Conservation (phyloP, 2,113 vertebrate species). For the Menidia beryllina region DNA sequence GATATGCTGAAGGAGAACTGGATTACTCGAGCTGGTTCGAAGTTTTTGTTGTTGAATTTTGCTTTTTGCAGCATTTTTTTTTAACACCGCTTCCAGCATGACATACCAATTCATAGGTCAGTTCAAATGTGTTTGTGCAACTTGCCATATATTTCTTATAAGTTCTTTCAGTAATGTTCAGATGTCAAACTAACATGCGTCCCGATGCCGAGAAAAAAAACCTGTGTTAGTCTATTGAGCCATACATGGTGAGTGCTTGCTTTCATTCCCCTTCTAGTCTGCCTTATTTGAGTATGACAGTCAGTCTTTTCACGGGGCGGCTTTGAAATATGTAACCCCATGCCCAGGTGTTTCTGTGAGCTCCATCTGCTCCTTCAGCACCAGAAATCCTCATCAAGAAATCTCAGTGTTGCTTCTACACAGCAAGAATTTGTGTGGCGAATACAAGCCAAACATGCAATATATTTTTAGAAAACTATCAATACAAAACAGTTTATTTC, state of each 20-base stretch:
- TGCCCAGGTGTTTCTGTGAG: conserved; percentile 62
- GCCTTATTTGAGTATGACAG: conserved; percentile 17
- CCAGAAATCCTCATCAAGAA: conserved; percentile 11
- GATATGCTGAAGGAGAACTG: no score
- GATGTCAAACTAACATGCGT: background rate
- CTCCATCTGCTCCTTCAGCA: conserved; percentile 64
- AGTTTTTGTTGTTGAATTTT: no score
- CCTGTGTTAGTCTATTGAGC: conserved; percentile 3
- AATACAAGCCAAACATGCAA: background rate
- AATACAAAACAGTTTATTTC: background rate
- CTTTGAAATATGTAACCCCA: conserved; percentile 46
- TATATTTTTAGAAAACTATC: background rate
- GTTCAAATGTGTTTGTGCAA: background rate
- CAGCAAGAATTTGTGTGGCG: background rate
- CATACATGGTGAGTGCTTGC: background rate
- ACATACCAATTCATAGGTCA: background rate
- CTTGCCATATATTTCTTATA: background rate
- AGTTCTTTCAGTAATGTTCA: background rate
- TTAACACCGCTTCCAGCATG: background rate
- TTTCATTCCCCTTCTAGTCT: conserved; percentile 1
- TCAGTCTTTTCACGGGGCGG: conserved; percentile 43
- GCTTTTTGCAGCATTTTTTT: no score
- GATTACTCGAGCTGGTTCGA: no score
- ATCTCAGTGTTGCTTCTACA: background rate
- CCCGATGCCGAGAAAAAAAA: background rate